Percentiles rank a stretch among this genome's conserved stretches.
These are phyloP conservation scores for Cygnus buccinator DNA, from an alignment of 2,113 vertebrate species.

Conservation along the genomic window DNA sequence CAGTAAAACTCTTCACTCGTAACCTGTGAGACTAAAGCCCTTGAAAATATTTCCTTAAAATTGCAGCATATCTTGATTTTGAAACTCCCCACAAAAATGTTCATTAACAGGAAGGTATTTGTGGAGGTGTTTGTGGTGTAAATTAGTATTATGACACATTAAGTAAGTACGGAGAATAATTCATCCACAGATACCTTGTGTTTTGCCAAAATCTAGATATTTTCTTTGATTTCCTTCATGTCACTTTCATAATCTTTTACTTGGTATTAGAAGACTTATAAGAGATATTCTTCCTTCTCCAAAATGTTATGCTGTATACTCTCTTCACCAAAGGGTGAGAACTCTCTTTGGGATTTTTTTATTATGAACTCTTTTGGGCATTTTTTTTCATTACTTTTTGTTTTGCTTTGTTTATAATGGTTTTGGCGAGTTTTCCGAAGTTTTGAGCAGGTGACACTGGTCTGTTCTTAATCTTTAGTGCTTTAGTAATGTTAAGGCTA, in stretches of 20 bases:
- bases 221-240: conserved; percentile 37
- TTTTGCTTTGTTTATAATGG: conserved; percentile 49
- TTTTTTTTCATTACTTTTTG: neutral
- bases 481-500: conserved; percentile 82
- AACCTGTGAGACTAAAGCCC: conserved; percentile 47
- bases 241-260: conserved; percentile 10
- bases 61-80: conserved; percentile 63
- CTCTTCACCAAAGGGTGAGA: neutral
- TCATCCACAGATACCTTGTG: neutral
- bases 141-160: conserved; percentile 61
- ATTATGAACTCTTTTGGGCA: neutral
- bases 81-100: conserved; percentile 61
- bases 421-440: conserved; percentile 69
- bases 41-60: conserved; percentile 68
- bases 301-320: neutral
- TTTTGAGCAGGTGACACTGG: conserved; percentile 82
- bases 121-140: conserved; percentile 68
- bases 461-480: conserved; percentile 83
- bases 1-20: conserved; percentile 64
- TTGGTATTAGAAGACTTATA: neutral
- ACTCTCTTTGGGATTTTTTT: neutral
- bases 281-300: neutral
- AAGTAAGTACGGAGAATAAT: conserved; percentile 53
- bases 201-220: conserved; percentile 35
- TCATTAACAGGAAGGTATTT: conserved; percentile 69